Percentiles rank a stretch among this genome's conserved stretches.
Evolutionary conservation across 2,113 vertebrate species (phyloP).

Genomic region (Tyto alba): DNA sequence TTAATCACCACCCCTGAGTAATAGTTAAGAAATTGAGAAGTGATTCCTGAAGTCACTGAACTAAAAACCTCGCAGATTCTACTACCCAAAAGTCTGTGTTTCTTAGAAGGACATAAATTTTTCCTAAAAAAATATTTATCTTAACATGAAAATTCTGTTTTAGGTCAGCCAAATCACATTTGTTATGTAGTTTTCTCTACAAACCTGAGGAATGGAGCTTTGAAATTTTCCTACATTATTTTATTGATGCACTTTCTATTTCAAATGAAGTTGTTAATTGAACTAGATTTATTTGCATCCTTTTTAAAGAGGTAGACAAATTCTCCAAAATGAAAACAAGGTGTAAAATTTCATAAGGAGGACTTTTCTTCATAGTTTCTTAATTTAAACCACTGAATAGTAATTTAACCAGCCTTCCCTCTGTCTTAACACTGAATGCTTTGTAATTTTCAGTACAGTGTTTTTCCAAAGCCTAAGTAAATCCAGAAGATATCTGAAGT

Average conservation of each 20-base stretch:
- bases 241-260: not conserved
- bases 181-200: not conserved
- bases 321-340: accelerated
- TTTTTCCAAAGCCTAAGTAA: not conserved
- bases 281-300: not conserved
- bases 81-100: not conserved
- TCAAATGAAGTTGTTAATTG: not conserved
- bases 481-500: not conserved
- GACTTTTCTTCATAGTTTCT: not conserved
- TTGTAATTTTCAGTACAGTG: not conserved
- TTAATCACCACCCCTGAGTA: not conserved
- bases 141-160: not conserved
- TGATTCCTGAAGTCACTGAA: not conserved
- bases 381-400: not conserved
- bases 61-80: not conserved
- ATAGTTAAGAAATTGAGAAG: not conserved
- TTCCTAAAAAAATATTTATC: not conserved
- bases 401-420: not conserved
- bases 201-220: accelerated
- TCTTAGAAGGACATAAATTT: not conserved
- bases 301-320: not conserved
- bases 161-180: not conserved
- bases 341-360: not conserved
- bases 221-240: not conserved
- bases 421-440: not conserved